phyloP scores from a whole-genome alignment of 2,797 vertebrate genomes.

The Halcyon leucocephala region DNA sequence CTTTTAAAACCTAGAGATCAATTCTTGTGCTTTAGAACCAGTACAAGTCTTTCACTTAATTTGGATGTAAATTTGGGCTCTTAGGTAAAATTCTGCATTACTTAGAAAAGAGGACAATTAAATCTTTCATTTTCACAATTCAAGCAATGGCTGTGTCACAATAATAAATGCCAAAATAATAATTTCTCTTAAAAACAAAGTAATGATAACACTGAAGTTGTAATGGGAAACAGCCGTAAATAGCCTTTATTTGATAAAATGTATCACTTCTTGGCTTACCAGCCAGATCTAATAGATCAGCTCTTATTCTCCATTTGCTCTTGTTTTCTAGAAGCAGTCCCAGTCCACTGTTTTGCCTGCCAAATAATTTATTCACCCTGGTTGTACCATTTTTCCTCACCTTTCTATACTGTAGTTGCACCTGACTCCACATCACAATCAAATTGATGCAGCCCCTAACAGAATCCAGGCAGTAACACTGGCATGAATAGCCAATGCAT shows the following conservation, averaged over 20 bases:
- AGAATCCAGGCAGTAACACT: not conserved
- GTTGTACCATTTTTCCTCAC: not conserved
- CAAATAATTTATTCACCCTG: not conserved
- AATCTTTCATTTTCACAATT: not conserved
- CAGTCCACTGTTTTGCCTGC: not conserved
- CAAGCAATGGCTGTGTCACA: not conserved
- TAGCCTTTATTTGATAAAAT: not conserved
- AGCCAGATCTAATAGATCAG: not conserved
- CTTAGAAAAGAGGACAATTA: not conserved
- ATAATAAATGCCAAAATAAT: not conserved
- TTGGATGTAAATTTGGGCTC: not conserved
- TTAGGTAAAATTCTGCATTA: not conserved
- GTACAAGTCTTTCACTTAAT: not conserved
- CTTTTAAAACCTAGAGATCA: not conserved
- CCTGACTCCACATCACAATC: not conserved
- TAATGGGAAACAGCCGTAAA: not conserved
- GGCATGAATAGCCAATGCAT: rapidly evolving
- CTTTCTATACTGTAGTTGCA: rapidly evolving
- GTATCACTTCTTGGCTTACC: not conserved
- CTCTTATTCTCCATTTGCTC: not conserved
- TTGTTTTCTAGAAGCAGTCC: not conserved
- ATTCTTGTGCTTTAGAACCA: not conserved
- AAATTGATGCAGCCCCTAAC: not conserved
- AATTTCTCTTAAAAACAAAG: not conserved
- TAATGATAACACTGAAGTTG: not conserved